Base-by-base conservation (phyloP, 2,113 vertebrate genomes). In the Salvelinus alpinus region DNA sequence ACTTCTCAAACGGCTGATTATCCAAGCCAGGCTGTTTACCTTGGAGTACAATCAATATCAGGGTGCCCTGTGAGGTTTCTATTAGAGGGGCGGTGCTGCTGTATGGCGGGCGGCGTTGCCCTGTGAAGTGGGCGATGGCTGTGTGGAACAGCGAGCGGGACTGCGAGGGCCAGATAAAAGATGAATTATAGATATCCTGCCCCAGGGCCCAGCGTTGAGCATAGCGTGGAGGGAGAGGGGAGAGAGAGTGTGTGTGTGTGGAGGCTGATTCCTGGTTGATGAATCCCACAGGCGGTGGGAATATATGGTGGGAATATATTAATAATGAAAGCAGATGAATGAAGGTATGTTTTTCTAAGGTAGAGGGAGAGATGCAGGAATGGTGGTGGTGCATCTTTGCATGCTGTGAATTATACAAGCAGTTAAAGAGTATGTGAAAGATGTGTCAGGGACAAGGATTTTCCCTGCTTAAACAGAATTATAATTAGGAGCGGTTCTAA, bases 141-240 rank as follows among this genome's bases (percentile, higher is more conserved):
- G 80, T 47, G 81, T 76, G 78, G 71, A 90, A 78, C 86, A 84
- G 75, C 76, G 5, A 86, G 83, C 81, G 81, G 69, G 84, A 90
- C 88, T 91, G 88, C 25, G 73, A 90, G 87, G 71, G 75, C 82
- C 86, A 91, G 90, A 91, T 90, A 91, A 88, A 86, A 88, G 88
- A 91, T 91, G 89, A 91, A 91, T 92, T 91, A 91, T 91, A 91
- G 88, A 91, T 92, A 84, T 77, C 69, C 74, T 64, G 82, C 90
- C 89, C 71, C 81, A 73, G 85, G 90, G 88, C 85, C 85, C 22
- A 24, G 60, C n/a, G 22, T 24, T 64, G 60, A 24, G n/a, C 60
- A 1, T 80, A 87, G 84, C 65, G 82, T 82, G 77, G 79, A 80
- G 80, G 82, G 79, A 78, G 77, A 22, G 76, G 80, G 78, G 27